Evolutionary conservation across 1,140 invertebrate species (phyloP).

Genomic region (Procambarus clarkii): DNA sequence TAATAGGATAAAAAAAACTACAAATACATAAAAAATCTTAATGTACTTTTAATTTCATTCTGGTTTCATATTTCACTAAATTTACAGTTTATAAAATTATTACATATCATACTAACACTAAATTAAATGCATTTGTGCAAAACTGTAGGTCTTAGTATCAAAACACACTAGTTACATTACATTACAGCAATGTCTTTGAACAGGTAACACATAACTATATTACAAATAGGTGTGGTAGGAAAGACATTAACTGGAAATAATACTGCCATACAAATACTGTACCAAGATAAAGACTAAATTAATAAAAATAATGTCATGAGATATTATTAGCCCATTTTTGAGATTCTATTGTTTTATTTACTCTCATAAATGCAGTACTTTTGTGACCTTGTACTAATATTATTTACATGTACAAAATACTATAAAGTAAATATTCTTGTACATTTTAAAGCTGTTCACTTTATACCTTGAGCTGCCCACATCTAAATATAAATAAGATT

Average conservation of each 20-base stretch:
- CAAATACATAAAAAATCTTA: no score
- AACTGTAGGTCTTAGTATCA: not conserved
- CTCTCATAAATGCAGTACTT: not conserved
- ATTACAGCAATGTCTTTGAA: not conserved
- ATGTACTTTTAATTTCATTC: not conserved
- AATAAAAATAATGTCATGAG: not conserved
- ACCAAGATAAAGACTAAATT: not conserved
- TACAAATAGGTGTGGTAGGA: not conserved
- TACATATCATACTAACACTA: not conserved
- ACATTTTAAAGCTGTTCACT: constrained; percentile 4
- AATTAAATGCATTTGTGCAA: not conserved
- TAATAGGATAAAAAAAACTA: no score
- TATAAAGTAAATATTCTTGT: not conserved
- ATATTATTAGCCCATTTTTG: not conserved
- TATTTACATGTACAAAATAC: not conserved
- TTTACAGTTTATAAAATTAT: not conserved
- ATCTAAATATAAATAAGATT: not conserved
- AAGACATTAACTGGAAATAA: not conserved
- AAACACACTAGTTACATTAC: not conserved
- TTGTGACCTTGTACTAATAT: not conserved
- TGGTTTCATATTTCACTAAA: not conserved
- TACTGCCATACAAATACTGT: not conserved
- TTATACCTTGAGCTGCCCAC: not conserved
- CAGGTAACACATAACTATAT: not conserved
- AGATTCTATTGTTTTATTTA: not conserved